Conservation (phyloP, 2,797 vertebrate species). For the Mormyrops boulengeri region DNA sequence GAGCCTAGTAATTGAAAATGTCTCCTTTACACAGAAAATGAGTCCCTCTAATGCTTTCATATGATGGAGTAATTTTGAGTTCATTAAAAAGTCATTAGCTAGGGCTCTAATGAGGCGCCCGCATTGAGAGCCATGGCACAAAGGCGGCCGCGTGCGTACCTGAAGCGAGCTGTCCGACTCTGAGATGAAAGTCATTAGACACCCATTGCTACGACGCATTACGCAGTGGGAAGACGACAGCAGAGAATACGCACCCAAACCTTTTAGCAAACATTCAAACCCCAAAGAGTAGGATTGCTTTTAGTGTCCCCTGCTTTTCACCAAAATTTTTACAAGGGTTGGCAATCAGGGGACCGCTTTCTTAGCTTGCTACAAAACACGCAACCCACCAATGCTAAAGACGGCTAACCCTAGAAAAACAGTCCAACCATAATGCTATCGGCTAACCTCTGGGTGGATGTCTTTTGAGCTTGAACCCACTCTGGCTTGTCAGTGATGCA, state of each 20-base stretch:
- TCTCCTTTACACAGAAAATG: slow-evolving; percentile 30
- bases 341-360: not conserved
- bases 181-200: not conserved
- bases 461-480: not conserved
- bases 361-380: not conserved
- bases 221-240: not conserved
- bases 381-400: not conserved
- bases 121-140: slow-evolving; percentile 22
- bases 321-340: not conserved
- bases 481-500: not conserved
- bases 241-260: not conserved
- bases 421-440: not conserved
- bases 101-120: slow-evolving; percentile 28
- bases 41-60: slow-evolving; percentile 28
- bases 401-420: not conserved
- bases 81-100: slow-evolving; percentile 43
- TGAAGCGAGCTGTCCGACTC: slow-evolving; percentile 13
- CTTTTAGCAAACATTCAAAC: not conserved
- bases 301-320: not conserved
- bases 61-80: slow-evolving; percentile 39
- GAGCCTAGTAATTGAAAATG: slow-evolving; percentile 38
- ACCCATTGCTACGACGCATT: not conserved
- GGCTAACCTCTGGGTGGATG: not conserved
- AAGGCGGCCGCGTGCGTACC: slow-evolving; percentile 25
- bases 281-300: not conserved